Evolutionary conservation across 2,797 vertebrate genomes (phyloP), one percentile per base, ranked within the genome.

Genomic region (Enteromius viviparus): DNA sequence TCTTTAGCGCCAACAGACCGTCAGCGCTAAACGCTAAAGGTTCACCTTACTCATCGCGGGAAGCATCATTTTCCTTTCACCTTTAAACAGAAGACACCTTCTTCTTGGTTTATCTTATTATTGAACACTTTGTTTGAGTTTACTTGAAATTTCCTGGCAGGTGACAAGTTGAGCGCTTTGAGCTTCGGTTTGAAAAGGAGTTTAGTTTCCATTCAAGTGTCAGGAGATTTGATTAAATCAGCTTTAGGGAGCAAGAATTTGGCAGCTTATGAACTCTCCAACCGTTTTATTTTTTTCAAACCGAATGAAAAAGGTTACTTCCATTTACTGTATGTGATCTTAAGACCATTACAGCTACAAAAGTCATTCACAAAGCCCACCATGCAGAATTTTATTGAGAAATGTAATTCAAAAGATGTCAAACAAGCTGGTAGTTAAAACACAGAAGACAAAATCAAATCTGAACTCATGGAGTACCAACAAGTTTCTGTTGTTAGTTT

Each of bases 211-310:
- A 40, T 88, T 89, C 89, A 87, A 83, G 78, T 88, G 76, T 76
- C 77, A 77, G 84, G 80, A 84, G 83, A 85, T 90, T 87, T 88
- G 49, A 85, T 87, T 76, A 83, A 88, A 90, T 89, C 78, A 88
- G 84, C 82, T 85, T 58, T 49, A 87, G 76, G 82, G 86, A 86
- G 84, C 68, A 76, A 60, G 49, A 55, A 53, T 64, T 89, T 89
- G 87, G 82, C 88, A 87, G 53, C 86, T 66, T 47, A 21, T 81
- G 37, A 68, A 66, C 68, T 74, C 40, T 81, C 69, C 70, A 62
- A 51, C 21, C 29, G 12, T 74, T 74, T 58, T 6, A 15, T 62
- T 71, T 71, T 76, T 80, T 55, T 80, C 26, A 26, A 40, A 76
- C 76, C 84, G 40, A 76, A 84, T 86, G 40, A 83, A 82, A 86